A percentile compares a stretch with the other conserved stretches of the same genome.
Evolutionary conservation across 2,797 vertebrate species (phyloP).

Genomic region (Valencia hispanica): DNA sequence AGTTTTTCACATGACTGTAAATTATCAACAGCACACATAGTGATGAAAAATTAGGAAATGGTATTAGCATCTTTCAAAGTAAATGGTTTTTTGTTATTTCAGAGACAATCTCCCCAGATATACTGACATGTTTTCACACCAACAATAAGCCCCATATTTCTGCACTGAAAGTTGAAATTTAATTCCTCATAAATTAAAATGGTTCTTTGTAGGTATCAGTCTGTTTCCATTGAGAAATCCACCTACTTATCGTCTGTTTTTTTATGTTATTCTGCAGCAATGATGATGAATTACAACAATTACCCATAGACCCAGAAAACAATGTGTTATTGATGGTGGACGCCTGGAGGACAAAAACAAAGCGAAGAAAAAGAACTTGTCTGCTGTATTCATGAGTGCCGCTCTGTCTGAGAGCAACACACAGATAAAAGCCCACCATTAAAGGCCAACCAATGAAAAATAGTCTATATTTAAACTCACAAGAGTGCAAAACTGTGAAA

Average conservation of each 20-base stretch:
- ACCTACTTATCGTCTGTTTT: slow-evolving; percentile 39
- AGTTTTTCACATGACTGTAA: background rate
- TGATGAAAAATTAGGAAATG: background rate
- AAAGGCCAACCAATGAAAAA: slow-evolving; percentile 30
- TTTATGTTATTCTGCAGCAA: slow-evolving; percentile 79
- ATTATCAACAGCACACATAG: background rate
- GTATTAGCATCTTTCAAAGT: background rate
- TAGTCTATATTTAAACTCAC: slow-evolving; percentile 30
- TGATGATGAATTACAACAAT: slow-evolving; percentile 91
- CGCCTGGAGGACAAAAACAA: slow-evolving; percentile 71
- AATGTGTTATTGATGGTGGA: slow-evolving; percentile 83
- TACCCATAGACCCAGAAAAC: slow-evolving; percentile 83
- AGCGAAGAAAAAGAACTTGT: slow-evolving; percentile 16
- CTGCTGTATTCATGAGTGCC: slow-evolving; percentile 22
- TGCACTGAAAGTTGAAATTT: background rate
- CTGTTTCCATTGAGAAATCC: slow-evolving; percentile 30
- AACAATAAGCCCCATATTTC: background rate
- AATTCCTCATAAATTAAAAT: slow-evolving; percentile 10
- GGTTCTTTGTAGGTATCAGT: slow-evolving; percentile 8
- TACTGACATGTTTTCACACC: background rate
- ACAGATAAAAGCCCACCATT: slow-evolving; percentile 52
- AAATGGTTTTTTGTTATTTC: background rate
- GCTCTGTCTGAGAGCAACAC: slow-evolving; percentile 50
- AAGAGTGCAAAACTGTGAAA: slow-evolving; percentile 8
- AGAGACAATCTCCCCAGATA: background rate